phyloP scores from a whole-genome alignment of 2,888 invertebrate species.

The Busseola fusca region DNA sequence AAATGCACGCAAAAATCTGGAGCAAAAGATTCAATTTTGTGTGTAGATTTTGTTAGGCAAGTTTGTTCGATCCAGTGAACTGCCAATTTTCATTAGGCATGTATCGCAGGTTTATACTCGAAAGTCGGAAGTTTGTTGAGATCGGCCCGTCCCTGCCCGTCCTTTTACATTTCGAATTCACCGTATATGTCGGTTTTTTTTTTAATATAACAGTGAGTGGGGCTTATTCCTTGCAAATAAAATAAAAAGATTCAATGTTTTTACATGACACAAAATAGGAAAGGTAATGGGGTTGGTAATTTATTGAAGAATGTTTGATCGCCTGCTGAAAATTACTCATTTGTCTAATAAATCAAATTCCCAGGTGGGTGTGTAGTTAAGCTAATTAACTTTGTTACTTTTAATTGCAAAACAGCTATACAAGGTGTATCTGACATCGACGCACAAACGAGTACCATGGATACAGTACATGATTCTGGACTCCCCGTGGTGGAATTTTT shows the following conservation, averaged over 20 bases:
- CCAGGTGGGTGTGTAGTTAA: neutral
- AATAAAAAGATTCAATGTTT: conserved; percentile 61
- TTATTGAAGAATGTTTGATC: neutral
- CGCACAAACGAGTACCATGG: no score
- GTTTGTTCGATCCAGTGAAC: conserved; percentile 80
- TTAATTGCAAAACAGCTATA: neutral
- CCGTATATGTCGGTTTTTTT: conserved; percentile 75
- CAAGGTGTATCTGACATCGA: no score
- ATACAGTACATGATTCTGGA: no score
- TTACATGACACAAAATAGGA: conserved; percentile 16
- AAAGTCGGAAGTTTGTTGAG: conserved; percentile 78
- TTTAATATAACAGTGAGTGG: conserved; percentile 67
- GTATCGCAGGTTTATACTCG: conserved; percentile 66
- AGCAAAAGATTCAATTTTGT: conserved; percentile 52
- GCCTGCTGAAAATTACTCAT: neutral
- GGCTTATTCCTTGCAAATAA: conserved; percentile 66
- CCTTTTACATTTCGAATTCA: conserved; percentile 79
- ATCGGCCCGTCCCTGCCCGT: conserved; percentile 68
- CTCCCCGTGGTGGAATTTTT: no score
- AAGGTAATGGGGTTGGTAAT: no score
- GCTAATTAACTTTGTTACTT: conserved; percentile 12
- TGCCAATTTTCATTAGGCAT: conserved; percentile 86
- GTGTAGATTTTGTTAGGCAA: conserved; percentile 59
- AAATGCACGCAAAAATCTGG: conserved; percentile 41
- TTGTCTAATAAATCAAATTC: neutral